Conservation (phyloP, 1,140 invertebrate genomes). For the Calliopsis andreniformis region DNA sequence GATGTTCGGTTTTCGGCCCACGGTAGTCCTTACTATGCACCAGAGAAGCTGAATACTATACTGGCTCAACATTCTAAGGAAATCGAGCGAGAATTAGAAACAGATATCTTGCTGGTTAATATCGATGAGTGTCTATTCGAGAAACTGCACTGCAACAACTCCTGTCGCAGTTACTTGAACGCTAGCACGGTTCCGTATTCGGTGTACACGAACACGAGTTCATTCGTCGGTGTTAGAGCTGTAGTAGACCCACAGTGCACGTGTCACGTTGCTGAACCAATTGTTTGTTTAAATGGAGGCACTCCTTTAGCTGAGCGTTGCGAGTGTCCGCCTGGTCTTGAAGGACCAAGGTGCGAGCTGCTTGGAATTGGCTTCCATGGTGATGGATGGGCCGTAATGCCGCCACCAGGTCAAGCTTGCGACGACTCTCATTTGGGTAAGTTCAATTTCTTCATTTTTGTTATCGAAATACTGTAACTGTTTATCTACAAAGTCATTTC, state of each 20-base stretch:
- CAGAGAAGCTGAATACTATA: conserved; percentile 92
- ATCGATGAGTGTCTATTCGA: conserved; percentile 94
- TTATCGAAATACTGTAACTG: no score
- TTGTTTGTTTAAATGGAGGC: conserved; percentile 88
- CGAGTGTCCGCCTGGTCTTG: conserved; percentile 86
- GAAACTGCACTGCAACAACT: conserved; percentile 86
- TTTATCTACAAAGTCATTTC: no score
- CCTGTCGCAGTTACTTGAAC: conserved; percentile 88
- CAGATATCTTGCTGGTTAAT: conserved; percentile 90
- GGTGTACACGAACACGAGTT: conserved; percentile 94
- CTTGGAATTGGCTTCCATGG: conserved; percentile 93
- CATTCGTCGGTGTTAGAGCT: conserved; percentile 93
- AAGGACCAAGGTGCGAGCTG: conserved; percentile 94
- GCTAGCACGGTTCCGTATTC: conserved; percentile 87
- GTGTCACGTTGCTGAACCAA: conserved; percentile 82
- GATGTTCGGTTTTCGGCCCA: conserved; percentile 96
- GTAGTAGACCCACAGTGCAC: conserved; percentile 89
- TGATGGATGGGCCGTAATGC: conserved; percentile 94
- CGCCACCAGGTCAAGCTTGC: conserved; percentile 87
- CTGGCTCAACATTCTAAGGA: conserved; percentile 85
- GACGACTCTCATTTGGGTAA: conserved; percentile 87
- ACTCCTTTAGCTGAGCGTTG: conserved; percentile 84
- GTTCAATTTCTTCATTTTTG: neutral
- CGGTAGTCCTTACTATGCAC: conserved; percentile 93
- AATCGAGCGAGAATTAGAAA: conserved; percentile 86